Evolutionary conservation across 2,888 invertebrate species (phyloP).

Genomic region (Agonopterix arenella): DNA sequence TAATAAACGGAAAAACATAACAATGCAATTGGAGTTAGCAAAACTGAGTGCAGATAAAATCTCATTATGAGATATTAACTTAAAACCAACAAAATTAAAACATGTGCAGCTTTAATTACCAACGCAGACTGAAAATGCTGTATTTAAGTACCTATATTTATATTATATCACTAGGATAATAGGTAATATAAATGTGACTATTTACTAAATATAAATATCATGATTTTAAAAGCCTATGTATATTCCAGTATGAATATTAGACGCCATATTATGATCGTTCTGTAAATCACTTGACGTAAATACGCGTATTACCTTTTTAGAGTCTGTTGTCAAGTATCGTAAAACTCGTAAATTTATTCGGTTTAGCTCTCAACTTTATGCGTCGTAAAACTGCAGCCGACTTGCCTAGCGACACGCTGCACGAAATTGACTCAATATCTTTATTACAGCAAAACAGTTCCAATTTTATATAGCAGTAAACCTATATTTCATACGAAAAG

Average conservation of each 20-base stretch:
- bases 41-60: background rate
- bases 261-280: conserved; percentile 4
- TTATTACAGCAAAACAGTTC: conserved; percentile 3
- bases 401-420: conserved; percentile 19
- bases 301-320: conserved; percentile 23
- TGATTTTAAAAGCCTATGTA: too few species aligned
- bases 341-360: conserved; percentile 34
- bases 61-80: background rate
- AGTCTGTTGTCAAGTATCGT: conserved; percentile 31
- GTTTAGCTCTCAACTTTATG: conserved; percentile 42
- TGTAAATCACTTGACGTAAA: conserved; percentile 18
- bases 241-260: too few species aligned
- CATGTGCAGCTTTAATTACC: background rate
- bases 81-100: background rate
- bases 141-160: too few species aligned
- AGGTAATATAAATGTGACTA: too few species aligned
- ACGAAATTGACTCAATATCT: conserved; percentile 30
- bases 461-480: conserved; percentile 4
- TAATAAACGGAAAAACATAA: too few species aligned
- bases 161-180: too few species aligned
- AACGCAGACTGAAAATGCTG: background rate
- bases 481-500: background rate
- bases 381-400: conserved; percentile 45
- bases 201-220: too few species aligned
- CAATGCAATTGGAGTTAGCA: too few species aligned